A percentile compares a stretch with the other conserved stretches of the same genome.
Evolutionary conservation across 2,888 invertebrate species (phyloP).

Genomic region (Camptogramma bilineatum): DNA sequence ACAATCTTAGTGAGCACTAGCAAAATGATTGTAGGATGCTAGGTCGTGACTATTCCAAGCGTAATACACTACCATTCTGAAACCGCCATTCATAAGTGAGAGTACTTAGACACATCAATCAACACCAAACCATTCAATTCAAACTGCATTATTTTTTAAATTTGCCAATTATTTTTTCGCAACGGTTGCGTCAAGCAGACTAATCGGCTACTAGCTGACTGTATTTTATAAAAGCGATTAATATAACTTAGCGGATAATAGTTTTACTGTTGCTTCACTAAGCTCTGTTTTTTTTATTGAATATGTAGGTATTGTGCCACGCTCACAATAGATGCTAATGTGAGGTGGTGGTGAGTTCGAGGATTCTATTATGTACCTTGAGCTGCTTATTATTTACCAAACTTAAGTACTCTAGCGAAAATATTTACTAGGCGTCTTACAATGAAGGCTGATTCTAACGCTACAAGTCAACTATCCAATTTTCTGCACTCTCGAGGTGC

Average conservation of each 20-base stretch:
- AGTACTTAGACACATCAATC: constrained; percentile 50
- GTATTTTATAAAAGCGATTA: constrained; percentile 76
- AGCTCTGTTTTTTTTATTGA: constrained; percentile 29
- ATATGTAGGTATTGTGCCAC: not conserved
- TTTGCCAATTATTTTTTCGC: constrained; percentile 69
- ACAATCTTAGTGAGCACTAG: not conserved
- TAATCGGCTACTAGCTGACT: constrained; percentile 68
- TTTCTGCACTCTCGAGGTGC: too few relatives aligned
- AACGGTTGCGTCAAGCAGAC: constrained; percentile 69
- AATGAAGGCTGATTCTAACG: too few relatives aligned
- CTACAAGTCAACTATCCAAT: too few relatives aligned
- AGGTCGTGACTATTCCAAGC: constrained; percentile 18
- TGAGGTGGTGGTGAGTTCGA: too few relatives aligned
- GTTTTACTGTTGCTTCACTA: constrained; percentile 67
- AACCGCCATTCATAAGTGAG: constrained; percentile 26
- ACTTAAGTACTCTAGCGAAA: too few relatives aligned
- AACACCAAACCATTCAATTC: constrained; percentile 44
- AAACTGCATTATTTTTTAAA: constrained; percentile 53
- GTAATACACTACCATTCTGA: constrained; percentile 16
- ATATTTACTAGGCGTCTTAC: too few relatives aligned
- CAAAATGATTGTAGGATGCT: not conserved
- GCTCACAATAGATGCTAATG: too few relatives aligned
- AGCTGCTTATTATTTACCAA: too few relatives aligned
- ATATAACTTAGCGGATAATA: constrained; percentile 79
- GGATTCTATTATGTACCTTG: too few relatives aligned